Base-by-base conservation (phyloP, 92 coral and sea anemone genomes). In the Palythoa grandis region DNA sequence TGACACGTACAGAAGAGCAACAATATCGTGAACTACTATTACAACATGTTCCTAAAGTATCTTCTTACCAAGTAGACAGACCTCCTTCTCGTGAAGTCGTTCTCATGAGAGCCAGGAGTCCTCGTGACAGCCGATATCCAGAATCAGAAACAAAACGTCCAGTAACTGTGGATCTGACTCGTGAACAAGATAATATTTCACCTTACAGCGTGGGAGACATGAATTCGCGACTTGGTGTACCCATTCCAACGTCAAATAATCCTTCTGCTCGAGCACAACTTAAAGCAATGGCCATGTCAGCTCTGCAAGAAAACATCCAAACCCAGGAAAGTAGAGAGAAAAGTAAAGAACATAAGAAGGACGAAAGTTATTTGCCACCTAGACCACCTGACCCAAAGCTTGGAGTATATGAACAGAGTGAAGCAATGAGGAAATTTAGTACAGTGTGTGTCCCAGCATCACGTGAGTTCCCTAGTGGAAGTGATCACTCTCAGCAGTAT, bases 301-400 rank as follows among this genome's bases (percentile, higher is more conserved):
- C 88, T 0, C 84, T 76, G 48, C 87, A 86, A 16, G 95, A 86
- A 58, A 88, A 79, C 82, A 90, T 87, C 50, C 73, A 78, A 56
- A 83, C 85, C 23, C 78, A 73, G 13, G 92, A 89, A 61, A 84
- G 69, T 70, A 86, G 79, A 67, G 92, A 94, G 74, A 88, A 90
- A 78, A 82, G 83, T 15, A 74, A 61, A 43, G 86, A 87, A 10
- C 86, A 72, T 83, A 90, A 72, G 63, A 72, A 63, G n/a, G 93
- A 90, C 20, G 89, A 90, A 60, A 85, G 86, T 11, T 86, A 86
- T 58, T 82, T 91, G 67, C 92, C 93, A 14, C 90, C 93, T 13
- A 91, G 95, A 77, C 88, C 84, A 38, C 99, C 99, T 52, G 99
- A 96, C 72, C 92, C 97, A 53, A 93, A 96, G 86, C 91, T 96